Base-by-base conservation (phyloP, 1,140 invertebrate species). In the Eupeodes corollae region DNA sequence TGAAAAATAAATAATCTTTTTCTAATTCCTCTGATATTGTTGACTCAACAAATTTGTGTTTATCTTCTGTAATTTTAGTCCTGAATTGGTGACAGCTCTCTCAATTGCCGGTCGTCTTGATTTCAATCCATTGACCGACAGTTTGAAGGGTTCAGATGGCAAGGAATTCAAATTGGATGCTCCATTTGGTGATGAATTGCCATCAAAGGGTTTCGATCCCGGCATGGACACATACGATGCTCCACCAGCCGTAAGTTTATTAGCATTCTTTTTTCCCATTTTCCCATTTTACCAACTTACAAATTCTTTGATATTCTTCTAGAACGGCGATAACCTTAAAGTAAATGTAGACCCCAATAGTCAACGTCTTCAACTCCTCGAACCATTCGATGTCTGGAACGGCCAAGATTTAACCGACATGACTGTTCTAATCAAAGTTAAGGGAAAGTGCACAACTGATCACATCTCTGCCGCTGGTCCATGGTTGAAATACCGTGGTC, bases 391-490 rank as follows among this genome's bases (percentile, higher is more conserved):
- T 51, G 89, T 87, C 63, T 99, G 95, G 96, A 78, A 95, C 69
- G 93, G 94, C 51, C 91, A 97, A 68, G 96, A 99, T 73, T 73
- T 98, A 10, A 78, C 73, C 12, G 93, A 98, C 53, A 67, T 99
- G 74, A 80, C 82, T 10, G 78, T 99, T 54, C 78, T 99, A 9
- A 98, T 99, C 60, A 99, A 99, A 78, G 89, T 93, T 1, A 95
- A 94, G 75, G 94, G 94, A 54, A 98, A 98, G 71, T 98, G 94
- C 67, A 98, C 94, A 42, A 98, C 95, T 26, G 95, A 99, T 79
- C 95, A 98, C 72, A 98, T 99, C 67, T 97, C 92, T 31, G 92
- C 93, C 12, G 97, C 97, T 63, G 97, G 97, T 46, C 95, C 95
- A 41, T 99, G 97, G 97, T 79, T 99, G 6, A 99, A 99, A 71